Evolutionary conservation across 2,888 invertebrate genomes (phyloP).

Genomic region (Scaptomyza flava): DNA sequence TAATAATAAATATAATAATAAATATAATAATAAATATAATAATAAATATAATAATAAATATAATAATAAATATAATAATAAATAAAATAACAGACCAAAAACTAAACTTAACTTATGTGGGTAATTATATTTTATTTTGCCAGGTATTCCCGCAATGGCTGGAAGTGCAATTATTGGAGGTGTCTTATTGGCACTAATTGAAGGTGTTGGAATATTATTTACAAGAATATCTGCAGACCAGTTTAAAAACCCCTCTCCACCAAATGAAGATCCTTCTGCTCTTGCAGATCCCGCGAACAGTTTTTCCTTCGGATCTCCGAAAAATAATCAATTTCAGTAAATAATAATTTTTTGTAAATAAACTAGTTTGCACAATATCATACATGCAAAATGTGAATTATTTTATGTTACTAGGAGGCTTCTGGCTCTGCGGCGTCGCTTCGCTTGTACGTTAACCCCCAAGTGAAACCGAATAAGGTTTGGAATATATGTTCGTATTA

Average conservation of each 20-base stretch:
- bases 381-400: slow-evolving; percentile 2
- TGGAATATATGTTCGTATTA: no score
- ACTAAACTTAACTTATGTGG: no score
- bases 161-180: slow-evolving; percentile 98
- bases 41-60: no score
- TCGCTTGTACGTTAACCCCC: not conserved
- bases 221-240: slow-evolving; percentile 96
- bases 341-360: no score
- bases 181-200: slow-evolving; percentile 96
- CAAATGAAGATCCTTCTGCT: slow-evolving; percentile 91
- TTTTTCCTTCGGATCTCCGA: slow-evolving; percentile 76
- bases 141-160: slow-evolving; percentile 92
- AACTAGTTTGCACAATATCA: slow-evolving; percentile 34
- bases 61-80: no score
- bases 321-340: slow-evolving; percentile 82
- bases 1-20: no score
- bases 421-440: no score
- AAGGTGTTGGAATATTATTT: slow-evolving; percentile 98
- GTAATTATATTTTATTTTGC: slow-evolving; percentile 5
- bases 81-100: no score
- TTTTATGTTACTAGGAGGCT: not conserved
- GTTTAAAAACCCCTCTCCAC: slow-evolving; percentile 92
- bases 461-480: no score
- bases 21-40: no score
- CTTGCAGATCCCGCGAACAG: slow-evolving; percentile 87